A percentile compares a stretch with the other conserved stretches of the same genome.
These are phyloP conservation scores for Patiria pectinifera DNA, from an alignment of 53 echinoderm and acorn worm species.

Conservation along the genomic window DNA sequence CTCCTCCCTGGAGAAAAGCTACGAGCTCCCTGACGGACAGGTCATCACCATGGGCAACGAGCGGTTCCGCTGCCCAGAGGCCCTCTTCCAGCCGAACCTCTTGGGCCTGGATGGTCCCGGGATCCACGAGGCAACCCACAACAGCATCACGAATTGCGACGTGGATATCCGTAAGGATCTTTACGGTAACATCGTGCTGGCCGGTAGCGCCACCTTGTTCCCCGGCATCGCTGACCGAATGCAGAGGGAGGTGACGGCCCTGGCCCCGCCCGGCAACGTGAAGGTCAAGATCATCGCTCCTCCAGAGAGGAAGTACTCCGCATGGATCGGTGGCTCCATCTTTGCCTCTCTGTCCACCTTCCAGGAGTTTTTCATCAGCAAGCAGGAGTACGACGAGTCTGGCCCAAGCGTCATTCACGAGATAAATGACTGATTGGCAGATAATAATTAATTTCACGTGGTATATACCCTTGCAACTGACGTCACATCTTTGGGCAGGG, in stretches of 20 bases:
- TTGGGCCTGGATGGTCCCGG: slow-evolving; percentile 72
- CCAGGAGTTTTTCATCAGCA: slow-evolving; percentile 34
- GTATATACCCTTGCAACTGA: too few species aligned
- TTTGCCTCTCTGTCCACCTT: slow-evolving; percentile 79
- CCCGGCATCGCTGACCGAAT: slow-evolving; percentile 25
- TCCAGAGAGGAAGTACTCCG: too few species aligned
- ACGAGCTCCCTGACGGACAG: slow-evolving; percentile 93
- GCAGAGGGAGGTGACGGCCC: too few species aligned
- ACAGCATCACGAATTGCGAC: slow-evolving; percentile 42
- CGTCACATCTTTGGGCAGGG: too few species aligned
- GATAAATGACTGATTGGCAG: too few species aligned
- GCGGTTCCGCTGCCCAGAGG: slow-evolving; percentile 87
- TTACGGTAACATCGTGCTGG: slow-evolving; percentile 76
- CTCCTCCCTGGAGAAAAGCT: slow-evolving; percentile 11
- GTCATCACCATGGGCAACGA: slow-evolving; percentile 82
- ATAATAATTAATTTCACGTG: too few species aligned
- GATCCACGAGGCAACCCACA: slow-evolving; percentile 64
- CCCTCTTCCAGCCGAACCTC: slow-evolving; percentile 81
- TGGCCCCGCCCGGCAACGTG: too few species aligned
- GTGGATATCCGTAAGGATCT: slow-evolving; percentile 76
- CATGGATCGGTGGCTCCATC: too few species aligned
- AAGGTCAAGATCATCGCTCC: too few species aligned
- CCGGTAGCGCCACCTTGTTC: slow-evolving; percentile 87
- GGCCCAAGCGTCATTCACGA: too few species aligned
- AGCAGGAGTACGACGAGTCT: too few species aligned